Evolutionary conservation across 2,797 vertebrate genomes (phyloP), one percentile per base, ranked within the genome.

Genomic region (Rhinichthys osculus): DNA sequence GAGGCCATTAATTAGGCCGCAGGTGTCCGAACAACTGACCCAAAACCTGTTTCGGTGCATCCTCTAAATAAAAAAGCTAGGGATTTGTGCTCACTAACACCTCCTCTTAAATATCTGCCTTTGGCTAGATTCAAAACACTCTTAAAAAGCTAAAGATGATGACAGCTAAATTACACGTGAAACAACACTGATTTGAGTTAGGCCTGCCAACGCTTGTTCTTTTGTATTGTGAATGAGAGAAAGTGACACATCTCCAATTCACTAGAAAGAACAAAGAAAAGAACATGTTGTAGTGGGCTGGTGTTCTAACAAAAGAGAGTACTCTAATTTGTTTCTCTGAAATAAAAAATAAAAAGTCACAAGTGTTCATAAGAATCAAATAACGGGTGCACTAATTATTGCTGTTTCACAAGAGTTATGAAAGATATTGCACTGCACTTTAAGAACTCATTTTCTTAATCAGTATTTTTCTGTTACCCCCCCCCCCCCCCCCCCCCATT

Each of bases 131-230:
- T 17, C 13, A 38, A 74, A 77, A 50, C 5, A 21, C 6, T 35
- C 52, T 38, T 42, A 33, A 73, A 76, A 76, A 57, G 76, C 69
- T 78, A 73, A 40, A 52, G 17, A 54, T 30, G 57, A n/a, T 73
- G 88, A 89, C 82, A 83, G 85, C 85, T 83, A 85, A 89, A 89
- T 89, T 82, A 69, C 59, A 50, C 27, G 64, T 50, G 54, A 74
- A 64, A 57, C 11, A 19, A 38, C 23, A n/a, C 23, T 30, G 33
- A 77, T 83, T 83, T 52, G 69, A 67, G 70, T 21, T 21, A 23
- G 47, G 81, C 72, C 30, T 87, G 7, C 19, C 82, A 74, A 81
- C 67, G 57, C 73, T 85, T 81, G 57, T 83, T 78, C 84, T 85
- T 85, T 85, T 81, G 73, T 87, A 30, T 52, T 17, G 35, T 62